phyloP scores from a whole-genome alignment of 2,113 vertebrate genomes.

The Muntiacus muntjak region DNA sequence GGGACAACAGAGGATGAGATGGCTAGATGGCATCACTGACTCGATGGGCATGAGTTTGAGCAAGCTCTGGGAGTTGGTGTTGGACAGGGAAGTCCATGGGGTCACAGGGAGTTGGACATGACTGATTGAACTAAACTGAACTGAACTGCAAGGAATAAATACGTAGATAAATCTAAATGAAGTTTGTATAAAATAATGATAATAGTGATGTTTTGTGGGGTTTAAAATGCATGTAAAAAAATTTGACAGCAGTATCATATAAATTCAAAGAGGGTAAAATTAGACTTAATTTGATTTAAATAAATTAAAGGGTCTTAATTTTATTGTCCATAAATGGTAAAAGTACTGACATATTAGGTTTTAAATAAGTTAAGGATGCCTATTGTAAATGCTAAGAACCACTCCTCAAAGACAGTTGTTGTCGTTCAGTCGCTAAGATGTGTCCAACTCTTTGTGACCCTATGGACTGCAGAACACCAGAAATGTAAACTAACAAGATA shows the following conservation, averaged over 20 bases:
- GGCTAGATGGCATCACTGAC: neutral
- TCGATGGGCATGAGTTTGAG: neutral
- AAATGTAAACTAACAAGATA: neutral
- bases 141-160: neutral
- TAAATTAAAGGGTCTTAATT: neutral
- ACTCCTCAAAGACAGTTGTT: neutral
- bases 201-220: neutral
- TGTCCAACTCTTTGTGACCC: neutral
- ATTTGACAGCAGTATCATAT: neutral
- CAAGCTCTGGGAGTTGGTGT: neutral
- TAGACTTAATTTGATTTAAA: neutral
- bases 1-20: neutral
- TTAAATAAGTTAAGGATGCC: neutral
- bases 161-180: neutral
- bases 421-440: neutral
- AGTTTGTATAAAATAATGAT: neutral
- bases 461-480: neutral
- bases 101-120: neutral
- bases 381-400: neutral
- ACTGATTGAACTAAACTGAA: neutral
- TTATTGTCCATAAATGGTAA: neutral
- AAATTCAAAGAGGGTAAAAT: neutral
- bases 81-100: neutral
- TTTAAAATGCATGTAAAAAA: neutral
- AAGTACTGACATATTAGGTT: neutral